Evolutionary conservation across 2,888 invertebrate genomes (phyloP).

Genomic region (Drosophila kambysellisi): DNA sequence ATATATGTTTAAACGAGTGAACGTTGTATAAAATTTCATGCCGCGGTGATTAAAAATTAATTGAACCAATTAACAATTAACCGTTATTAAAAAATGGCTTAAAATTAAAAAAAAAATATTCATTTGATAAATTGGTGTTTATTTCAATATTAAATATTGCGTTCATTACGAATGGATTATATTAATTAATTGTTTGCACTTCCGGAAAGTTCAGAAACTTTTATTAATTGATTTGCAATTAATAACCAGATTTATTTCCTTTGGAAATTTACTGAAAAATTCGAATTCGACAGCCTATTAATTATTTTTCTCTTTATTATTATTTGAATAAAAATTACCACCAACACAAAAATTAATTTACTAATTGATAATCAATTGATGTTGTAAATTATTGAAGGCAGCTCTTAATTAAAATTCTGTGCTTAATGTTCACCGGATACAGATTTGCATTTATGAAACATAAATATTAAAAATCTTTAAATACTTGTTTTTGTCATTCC

Average conservation of each 20-base stretch:
- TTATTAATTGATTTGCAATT: background rate
- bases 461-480: background rate
- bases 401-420: background rate
- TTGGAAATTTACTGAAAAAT: background rate
- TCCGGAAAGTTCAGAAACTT: background rate
- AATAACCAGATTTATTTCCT: background rate
- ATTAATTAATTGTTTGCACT: background rate
- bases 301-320: background rate
- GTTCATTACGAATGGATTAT: background rate
- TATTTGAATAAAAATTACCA: background rate
- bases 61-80: conserved; percentile 12
- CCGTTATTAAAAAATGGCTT: background rate
- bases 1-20: conserved; percentile 10
- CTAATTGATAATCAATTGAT: background rate
- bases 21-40: background rate
- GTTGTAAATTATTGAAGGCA: background rate
- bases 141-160: conserved; percentile 5
- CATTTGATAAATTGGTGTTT: conserved; percentile 15
- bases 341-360: background rate
- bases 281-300: background rate
- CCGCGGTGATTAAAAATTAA: conserved; percentile 20
- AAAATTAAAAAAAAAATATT: background rate
- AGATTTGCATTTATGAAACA: background rate
- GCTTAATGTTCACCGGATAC: background rate
- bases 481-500: background rate